Evolutionary conservation across 1,140 invertebrate genomes (phyloP).

Genomic region (Cotesia chilonis): DNA sequence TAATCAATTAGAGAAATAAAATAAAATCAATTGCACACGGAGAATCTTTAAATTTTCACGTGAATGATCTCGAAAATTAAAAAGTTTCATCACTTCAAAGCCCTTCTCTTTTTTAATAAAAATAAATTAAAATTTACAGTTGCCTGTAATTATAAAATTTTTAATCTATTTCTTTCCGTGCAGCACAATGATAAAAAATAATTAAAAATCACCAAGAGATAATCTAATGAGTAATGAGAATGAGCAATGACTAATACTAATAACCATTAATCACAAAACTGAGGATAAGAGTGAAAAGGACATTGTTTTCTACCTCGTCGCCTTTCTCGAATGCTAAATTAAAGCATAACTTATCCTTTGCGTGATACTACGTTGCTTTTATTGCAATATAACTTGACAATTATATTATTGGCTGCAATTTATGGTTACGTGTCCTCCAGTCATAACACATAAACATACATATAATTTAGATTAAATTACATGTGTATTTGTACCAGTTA

Average conservation of each 20-base stretch:
- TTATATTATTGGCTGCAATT: slow-evolving; percentile 44
- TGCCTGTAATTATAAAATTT: too few species aligned
- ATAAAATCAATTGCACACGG: too few species aligned
- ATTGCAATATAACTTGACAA: slow-evolving; percentile 37
- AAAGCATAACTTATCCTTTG: slow-evolving; percentile 32
- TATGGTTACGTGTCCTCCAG: slow-evolving; percentile 39
- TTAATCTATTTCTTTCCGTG: too few species aligned
- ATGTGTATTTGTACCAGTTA: background rate
- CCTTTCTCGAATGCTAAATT: slow-evolving; percentile 19
- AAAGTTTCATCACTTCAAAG: too few species aligned
- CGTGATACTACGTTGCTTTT: slow-evolving; percentile 36
- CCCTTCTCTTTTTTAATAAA: too few species aligned
- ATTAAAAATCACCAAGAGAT: too few species aligned
- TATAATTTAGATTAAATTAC: background rate
- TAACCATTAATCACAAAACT: slow-evolving; percentile 1
- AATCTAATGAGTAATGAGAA: too few species aligned
- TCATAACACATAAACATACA: slow-evolving; percentile 27
- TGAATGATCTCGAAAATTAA: too few species aligned
- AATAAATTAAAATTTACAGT: too few species aligned
- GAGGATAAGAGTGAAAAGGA: slow-evolving; percentile 8
- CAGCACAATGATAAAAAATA: too few species aligned
- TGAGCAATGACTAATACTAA: background rate
- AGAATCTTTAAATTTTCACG: too few species aligned
- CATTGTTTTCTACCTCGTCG: slow-evolving; percentile 14
- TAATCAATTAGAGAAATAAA: too few species aligned